Percentiles rank a stretch among this genome's conserved stretches.
Conservation (phyloP, 92 coral and sea anemone genomes). For the Epizoanthus scotinus region DNA sequence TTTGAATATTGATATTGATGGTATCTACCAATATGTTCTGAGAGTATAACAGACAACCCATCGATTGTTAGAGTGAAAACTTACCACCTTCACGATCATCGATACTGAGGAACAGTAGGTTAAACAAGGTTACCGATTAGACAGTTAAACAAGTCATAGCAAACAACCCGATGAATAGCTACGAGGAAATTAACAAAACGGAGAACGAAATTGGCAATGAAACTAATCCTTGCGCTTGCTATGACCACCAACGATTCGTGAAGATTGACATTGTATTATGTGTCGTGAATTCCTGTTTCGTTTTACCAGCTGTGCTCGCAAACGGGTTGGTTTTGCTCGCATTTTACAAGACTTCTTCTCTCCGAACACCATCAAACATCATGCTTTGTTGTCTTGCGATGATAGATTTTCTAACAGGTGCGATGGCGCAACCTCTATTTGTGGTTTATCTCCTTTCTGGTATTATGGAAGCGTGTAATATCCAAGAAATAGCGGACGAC, state of each 20-base stretch:
- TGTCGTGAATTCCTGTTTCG: not conserved
- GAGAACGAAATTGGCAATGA: not conserved
- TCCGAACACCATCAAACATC: not conserved
- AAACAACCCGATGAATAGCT: not conserved
- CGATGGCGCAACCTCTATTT: slow-evolving; percentile 10
- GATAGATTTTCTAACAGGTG: slow-evolving; percentile 1
- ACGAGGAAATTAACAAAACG: not conserved
- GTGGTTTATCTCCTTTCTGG: not conserved
- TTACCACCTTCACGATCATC: no score
- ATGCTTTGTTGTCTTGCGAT: slow-evolving; percentile 6
- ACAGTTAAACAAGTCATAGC: not conserved
- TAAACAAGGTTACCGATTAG: not conserved
- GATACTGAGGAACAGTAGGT: not conserved
- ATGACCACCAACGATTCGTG: not conserved
- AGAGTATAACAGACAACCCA: no score
- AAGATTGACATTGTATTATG: not conserved
- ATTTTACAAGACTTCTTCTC: slow-evolving; percentile 17
- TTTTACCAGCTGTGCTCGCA: not conserved
- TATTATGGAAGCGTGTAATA: not conserved
- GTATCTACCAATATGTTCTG: no score
- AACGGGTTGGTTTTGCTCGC: not conserved
- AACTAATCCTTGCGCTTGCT: not conserved
- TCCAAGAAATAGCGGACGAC: not conserved
- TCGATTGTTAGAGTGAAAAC: no score
- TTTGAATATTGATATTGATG: no score